Evolutionary conservation across 2,797 vertebrate species (phyloP).

Genomic region (Sciurus carolinensis): DNA sequence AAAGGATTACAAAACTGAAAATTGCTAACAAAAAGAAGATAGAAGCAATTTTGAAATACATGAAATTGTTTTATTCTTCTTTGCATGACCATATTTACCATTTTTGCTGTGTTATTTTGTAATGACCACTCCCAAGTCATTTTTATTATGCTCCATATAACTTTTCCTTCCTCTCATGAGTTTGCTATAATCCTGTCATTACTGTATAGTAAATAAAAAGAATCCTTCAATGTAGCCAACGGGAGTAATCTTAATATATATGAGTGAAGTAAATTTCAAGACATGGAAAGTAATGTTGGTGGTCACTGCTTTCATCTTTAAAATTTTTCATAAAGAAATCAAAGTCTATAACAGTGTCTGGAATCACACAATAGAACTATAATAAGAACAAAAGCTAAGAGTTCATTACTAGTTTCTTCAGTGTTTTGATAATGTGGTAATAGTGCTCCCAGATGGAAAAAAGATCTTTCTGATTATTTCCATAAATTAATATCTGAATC

Average conservation of each 20-base stretch:
- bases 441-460: not conserved
- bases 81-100: not conserved
- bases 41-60: not conserved
- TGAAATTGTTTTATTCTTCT: not conserved
- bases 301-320: not conserved
- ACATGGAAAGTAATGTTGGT: not conserved
- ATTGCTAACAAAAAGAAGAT: not conserved
- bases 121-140: not conserved
- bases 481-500: not conserved
- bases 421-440: not conserved
- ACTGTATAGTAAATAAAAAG: not conserved
- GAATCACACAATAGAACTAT: not conserved
- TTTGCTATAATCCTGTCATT: not conserved
- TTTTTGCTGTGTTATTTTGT: not conserved
- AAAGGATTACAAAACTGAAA: not conserved
- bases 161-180: not conserved
- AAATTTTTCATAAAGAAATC: not conserved
- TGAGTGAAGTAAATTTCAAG: not conserved
- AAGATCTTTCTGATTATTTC: not conserved
- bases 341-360: not conserved
- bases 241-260: slow-evolving; percentile 11
- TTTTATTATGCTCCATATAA: slow-evolving; percentile 18
- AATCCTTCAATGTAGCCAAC: not conserved
- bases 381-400: not conserved
- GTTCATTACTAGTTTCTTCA: not conserved